These are phyloP conservation scores for Anguilla anguilla DNA, from an alignment of 2,797 vertebrate genomes.

Conservation along the genomic window DNA sequence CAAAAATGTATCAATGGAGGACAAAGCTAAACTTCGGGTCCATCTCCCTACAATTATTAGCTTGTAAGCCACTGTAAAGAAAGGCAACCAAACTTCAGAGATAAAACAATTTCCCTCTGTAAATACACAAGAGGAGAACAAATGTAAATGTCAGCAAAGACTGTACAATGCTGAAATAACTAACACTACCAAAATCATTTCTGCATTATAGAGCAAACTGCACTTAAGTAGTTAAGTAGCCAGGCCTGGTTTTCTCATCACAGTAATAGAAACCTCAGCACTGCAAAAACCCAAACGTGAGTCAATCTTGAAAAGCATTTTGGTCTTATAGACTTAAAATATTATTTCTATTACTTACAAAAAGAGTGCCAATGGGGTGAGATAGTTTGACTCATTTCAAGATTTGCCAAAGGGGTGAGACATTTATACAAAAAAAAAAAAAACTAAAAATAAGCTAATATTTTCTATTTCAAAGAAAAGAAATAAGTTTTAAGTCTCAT, in stretches of 20 bases:
- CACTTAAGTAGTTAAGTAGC: not conserved
- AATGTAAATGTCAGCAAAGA: not conserved
- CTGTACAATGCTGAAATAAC: not conserved
- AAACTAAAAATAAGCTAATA: too few relatives aligned
- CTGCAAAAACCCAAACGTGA: too few relatives aligned
- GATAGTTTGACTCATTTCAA: too few relatives aligned
- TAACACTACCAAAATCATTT: not conserved
- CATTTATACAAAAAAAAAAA: too few relatives aligned
- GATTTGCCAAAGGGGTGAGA: too few relatives aligned
- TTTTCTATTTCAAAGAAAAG: too few relatives aligned
- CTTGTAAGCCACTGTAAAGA: not conserved
- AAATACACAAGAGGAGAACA: not conserved
- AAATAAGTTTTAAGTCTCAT: too few relatives aligned
- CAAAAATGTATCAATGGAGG: too few relatives aligned
- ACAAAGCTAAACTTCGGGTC: not conserved
- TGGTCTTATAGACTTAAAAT: too few relatives aligned
- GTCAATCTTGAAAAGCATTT: too few relatives aligned
- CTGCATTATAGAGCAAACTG: not conserved
- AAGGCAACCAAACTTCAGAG: not conserved
- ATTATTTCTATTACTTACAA: too few relatives aligned
- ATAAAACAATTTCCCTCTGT: not conserved
- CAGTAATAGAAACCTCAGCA: not conserved
- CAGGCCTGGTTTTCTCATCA: not conserved
- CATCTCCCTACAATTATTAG: not conserved
- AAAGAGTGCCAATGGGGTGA: too few relatives aligned